A percentile compares a stretch with the other conserved stretches of the same genome.
phyloP scores from a whole-genome alignment of 2,797 vertebrate species.

The Protosalanx chinensis region DNA sequence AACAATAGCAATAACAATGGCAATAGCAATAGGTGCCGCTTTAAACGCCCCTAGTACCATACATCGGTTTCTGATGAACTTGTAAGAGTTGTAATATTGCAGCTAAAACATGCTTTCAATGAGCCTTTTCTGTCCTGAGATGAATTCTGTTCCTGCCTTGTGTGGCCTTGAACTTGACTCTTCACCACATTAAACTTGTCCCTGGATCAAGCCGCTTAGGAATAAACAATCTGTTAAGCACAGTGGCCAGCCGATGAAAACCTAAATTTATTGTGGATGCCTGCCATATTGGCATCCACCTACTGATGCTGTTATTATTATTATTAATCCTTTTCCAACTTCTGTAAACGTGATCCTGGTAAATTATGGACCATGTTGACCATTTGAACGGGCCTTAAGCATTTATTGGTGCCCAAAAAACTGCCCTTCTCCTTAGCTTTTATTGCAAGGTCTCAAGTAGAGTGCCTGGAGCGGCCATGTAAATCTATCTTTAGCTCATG shows the following conservation, averaged over 20 bases:
- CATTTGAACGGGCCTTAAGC: conserved; percentile 15
- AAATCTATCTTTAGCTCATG: conserved; percentile 77
- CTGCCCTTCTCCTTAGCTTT: conserved; percentile 58
- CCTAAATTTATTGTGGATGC: conserved; percentile 8
- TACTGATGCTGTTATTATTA: background rate
- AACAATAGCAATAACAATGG: too few species aligned
- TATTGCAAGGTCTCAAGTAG: conserved; percentile 69
- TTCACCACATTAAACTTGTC: background rate
- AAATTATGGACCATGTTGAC: conserved; percentile 1
- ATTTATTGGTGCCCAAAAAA: conserved; percentile 29
- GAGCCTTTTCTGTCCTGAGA: background rate
- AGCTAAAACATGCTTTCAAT: too few species aligned
- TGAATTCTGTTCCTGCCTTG: background rate
- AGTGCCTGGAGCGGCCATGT: conserved; percentile 60
- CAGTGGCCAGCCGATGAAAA: background rate
- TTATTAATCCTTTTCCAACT: background rate
- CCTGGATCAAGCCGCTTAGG: background rate
- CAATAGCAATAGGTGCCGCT: too few species aligned
- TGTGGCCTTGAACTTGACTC: conserved; percentile 1
- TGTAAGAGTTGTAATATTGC: too few species aligned
- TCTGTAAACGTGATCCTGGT: background rate
- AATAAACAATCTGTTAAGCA: background rate
- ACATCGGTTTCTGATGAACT: background rate
- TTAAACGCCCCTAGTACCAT: background rate
- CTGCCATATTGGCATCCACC: background rate